Evolutionary conservation across 1,140 invertebrate genomes (phyloP), one percentile per base, ranked within the genome.

Genomic region (Bombus superbus): DNA sequence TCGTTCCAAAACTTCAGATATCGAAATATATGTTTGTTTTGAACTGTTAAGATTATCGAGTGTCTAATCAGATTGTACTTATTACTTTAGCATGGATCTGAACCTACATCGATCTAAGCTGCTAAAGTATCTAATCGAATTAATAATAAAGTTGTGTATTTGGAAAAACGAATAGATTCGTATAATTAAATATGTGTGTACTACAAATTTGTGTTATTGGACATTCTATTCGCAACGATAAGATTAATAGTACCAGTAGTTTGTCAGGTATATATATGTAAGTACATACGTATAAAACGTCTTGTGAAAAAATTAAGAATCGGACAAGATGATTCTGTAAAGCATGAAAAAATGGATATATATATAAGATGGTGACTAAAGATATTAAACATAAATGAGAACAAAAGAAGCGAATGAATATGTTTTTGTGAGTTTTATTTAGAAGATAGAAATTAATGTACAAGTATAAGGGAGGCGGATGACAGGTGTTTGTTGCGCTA

Each of bases 391-490:
- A 5, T 53, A 28, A 40, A 35, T 32, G 35, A 64, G 53, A 66
- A 76, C 73, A 47, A 53, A 53, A 81, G 47, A 18, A 59, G 78
- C 81, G 53, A 6, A 53, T 66, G 66, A 62, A 47, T 84, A 25
- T 75, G 81, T 90, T 90, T 68, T 83, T 84, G 72, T 78, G 71
- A 72, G 5, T 88, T 90, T 90, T 90, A 90, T 90, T 90, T 90
- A 90, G 88, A 90, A 91, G 89, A 87, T 86, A 91, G 86, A 88
- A 90, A 91, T 90, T 84, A 91, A 90, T 91, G 66, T 91, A 91
- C 90, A 91, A 84, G 59, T 90, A 88, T 77, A 73, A 86, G 86
- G 81, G 77, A 88, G 66, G 42, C 40, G 86, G 77, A 83, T 84
- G 85, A 90, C 77, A 8, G 68, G 40, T 79, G 40, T 87, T 79